A percentile compares a stretch with the other conserved stretches of the same genome.
Evolutionary conservation across 2,113 vertebrate species (phyloP).

Genomic region (Oplegnathus fasciatus): DNA sequence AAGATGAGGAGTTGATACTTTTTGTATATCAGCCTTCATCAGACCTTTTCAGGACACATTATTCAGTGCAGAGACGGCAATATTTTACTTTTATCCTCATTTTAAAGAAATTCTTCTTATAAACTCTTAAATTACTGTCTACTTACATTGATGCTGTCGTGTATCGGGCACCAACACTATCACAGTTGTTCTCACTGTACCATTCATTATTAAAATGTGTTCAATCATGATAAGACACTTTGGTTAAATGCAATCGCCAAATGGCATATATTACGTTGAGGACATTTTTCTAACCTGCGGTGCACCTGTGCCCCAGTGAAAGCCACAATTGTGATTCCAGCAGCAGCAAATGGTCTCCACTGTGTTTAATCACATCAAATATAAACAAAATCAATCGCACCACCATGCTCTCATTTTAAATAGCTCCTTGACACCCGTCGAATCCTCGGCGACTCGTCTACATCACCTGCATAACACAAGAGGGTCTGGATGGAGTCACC

Average conservation of each 20-base stretch:
- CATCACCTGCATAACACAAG: constrained; percentile 59
- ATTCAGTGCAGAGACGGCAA: not conserved
- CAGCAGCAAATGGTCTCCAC: constrained; percentile 39
- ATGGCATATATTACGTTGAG: constrained; percentile 66
- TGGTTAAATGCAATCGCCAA: constrained; percentile 69
- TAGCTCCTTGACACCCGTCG: constrained; percentile 65
- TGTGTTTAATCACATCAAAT: constrained; percentile 65
- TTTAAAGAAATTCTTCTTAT: not conserved
- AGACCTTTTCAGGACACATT: not conserved
- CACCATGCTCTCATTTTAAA: constrained; percentile 58
- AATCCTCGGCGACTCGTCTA: constrained; percentile 47
- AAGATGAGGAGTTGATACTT: not conserved
- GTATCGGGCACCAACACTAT: not conserved
- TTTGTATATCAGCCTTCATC: not conserved
- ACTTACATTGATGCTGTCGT: not conserved
- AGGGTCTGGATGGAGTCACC: constrained; percentile 72
- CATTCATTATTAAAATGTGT: constrained; percentile 55
- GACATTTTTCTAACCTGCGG: constrained; percentile 57
- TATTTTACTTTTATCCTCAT: not conserved
- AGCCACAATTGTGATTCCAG: constrained; percentile 61
- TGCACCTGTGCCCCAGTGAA: constrained; percentile 23
- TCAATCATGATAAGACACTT: constrained; percentile 63
- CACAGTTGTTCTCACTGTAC: constrained; percentile 11
- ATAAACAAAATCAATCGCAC: constrained; percentile 69
- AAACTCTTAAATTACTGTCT: not conserved